Percentiles rank a stretch among this genome's conserved stretches.
Evolutionary conservation across 2,888 invertebrate genomes (phyloP).

Genomic region (Polia nebulosa): DNA sequence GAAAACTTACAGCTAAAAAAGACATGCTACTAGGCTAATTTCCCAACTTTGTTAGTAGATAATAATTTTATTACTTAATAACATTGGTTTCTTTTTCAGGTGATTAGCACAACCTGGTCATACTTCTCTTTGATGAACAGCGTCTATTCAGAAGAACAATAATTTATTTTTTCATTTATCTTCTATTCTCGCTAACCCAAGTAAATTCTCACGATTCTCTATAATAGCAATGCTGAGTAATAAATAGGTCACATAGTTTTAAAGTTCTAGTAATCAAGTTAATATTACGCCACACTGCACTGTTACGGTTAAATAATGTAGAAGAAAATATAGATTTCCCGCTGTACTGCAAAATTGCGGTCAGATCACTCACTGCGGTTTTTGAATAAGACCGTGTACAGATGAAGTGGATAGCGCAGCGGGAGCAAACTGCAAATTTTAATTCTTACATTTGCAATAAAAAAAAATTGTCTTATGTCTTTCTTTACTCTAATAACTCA

Average conservation of each 20-base stretch:
- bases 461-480: background rate
- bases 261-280: background rate
- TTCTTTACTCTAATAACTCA: background rate
- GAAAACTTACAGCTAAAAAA: no score
- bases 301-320: slow-evolving; percentile 22
- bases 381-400: slow-evolving; percentile 41
- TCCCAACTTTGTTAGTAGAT: no score
- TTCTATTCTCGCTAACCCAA: no score
- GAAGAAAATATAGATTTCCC: slow-evolving; percentile 37
- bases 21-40: no score
- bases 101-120: slow-evolving; percentile 72
- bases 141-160: slow-evolving; percentile 58
- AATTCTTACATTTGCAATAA: background rate
- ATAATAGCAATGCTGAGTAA: background rate
- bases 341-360: slow-evolving; percentile 48
- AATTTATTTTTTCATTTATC: no score
- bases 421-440: background rate
- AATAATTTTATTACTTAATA: no score
- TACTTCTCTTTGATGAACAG: slow-evolving; percentile 71
- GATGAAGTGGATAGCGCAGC: slow-evolving; percentile 5
- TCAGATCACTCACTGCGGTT: slow-evolving; percentile 48
- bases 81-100: slow-evolving; percentile 61
- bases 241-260: background rate
- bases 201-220: background rate
- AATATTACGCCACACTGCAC: slow-evolving; percentile 6